phyloP scores from a whole-genome alignment of 2,888 invertebrate species.

The Acleris cristana region DNA sequence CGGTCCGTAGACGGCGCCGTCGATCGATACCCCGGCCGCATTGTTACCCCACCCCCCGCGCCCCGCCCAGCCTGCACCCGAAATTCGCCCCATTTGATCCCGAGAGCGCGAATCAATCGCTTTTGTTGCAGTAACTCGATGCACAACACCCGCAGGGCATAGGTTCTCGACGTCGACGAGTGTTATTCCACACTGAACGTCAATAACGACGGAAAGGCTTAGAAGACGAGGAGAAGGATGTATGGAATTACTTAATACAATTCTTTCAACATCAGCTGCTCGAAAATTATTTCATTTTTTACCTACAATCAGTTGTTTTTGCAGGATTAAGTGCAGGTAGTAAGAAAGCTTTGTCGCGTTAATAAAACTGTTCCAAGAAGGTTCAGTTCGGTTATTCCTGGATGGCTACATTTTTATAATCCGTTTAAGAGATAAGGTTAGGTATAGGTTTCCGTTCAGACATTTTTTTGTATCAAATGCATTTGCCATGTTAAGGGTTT shows the following conservation, averaged over 20 bases:
- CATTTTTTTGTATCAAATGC: not conserved
- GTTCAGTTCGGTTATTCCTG: not conserved
- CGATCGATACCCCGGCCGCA: slow-evolving; percentile 81
- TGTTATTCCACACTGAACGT: slow-evolving; percentile 22
- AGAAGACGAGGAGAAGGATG: slow-evolving; percentile 1
- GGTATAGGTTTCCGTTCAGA: not conserved
- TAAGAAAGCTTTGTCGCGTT: not conserved
- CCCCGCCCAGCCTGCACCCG: slow-evolving; percentile 65
- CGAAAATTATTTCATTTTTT: slow-evolving; percentile 13
- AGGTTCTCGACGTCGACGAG: slow-evolving; percentile 23
- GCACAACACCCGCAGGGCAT: slow-evolving; percentile 54
- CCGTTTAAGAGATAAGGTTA: not conserved
- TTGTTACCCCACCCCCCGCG: slow-evolving; percentile 71
- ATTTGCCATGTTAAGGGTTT: slow-evolving; percentile 9
- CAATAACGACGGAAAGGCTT: slow-evolving; percentile 23
- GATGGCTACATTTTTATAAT: no score
- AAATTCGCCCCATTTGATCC: slow-evolving; percentile 81
- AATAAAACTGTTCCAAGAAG: slow-evolving; percentile 1
- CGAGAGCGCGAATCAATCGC: slow-evolving; percentile 76
- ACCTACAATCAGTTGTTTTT: slow-evolving; percentile 24
- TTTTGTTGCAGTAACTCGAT: slow-evolving; percentile 77
- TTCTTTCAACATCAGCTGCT: slow-evolving; percentile 11
- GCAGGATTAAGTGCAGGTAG: slow-evolving; percentile 19
- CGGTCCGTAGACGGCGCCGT: slow-evolving; percentile 60
- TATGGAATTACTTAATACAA: slow-evolving; percentile 22